These are phyloP conservation scores for Poeciliopsis paucimaculata DNA, from an alignment of 2,797 vertebrate genomes.

Conservation along the genomic window DNA sequence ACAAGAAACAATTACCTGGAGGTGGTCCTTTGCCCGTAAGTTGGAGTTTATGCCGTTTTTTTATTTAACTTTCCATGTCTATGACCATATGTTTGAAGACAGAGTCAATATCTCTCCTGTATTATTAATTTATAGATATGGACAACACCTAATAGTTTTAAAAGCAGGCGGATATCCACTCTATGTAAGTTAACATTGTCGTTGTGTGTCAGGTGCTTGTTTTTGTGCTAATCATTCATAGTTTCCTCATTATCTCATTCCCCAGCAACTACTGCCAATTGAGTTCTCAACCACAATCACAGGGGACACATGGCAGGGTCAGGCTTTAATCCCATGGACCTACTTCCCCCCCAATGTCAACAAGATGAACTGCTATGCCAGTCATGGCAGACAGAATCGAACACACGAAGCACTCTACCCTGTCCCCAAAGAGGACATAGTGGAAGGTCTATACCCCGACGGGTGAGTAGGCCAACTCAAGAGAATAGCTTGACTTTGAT, in stretches of 20 bases:
- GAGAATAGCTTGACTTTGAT: not conserved
- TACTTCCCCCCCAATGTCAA: constrained; percentile 81
- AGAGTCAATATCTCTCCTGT: not conserved
- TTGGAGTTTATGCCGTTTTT: constrained; percentile 46
- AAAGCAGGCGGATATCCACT: constrained; percentile 52
- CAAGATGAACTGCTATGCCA: constrained; percentile 82
- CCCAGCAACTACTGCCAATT: constrained; percentile 82
- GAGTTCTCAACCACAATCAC: constrained; percentile 65
- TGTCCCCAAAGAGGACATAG: constrained; percentile 70
- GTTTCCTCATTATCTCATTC: constrained; percentile 16
- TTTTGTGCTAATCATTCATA: not conserved
- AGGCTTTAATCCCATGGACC: constrained; percentile 74
- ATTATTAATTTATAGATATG: constrained; percentile 82
- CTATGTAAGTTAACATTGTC: constrained; percentile 4
- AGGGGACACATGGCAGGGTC: constrained; percentile 70
- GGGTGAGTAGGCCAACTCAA: constrained; percentile 72
- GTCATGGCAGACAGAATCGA: constrained; percentile 74
- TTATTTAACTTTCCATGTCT: not conserved
- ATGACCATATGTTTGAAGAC: not conserved
- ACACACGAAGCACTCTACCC: constrained; percentile 79
- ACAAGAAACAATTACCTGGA: constrained; percentile 88
- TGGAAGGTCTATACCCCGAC: constrained; percentile 72
- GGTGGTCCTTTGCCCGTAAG: constrained; percentile 95
- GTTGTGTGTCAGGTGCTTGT: not conserved
- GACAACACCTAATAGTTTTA: constrained; percentile 90